phyloP scores from a whole-genome alignment of 1,140 invertebrate species.

The Holotrichia oblita region DNA sequence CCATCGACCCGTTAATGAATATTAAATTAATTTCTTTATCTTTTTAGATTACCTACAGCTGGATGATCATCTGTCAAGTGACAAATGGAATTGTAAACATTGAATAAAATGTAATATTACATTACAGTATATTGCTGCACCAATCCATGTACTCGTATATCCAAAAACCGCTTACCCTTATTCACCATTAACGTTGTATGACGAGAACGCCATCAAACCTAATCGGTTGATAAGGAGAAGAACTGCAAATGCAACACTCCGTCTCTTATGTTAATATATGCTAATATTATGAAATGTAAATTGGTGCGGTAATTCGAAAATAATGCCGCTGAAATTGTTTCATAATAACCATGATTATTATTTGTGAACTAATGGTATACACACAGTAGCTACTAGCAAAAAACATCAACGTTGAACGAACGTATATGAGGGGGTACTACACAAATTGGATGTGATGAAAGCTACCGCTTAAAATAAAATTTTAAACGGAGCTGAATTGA shows the following conservation, averaged over 20 bases:
- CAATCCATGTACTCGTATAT: too few species aligned
- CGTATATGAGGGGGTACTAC: not conserved
- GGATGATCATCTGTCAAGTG: too few species aligned
- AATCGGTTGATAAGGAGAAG: not conserved
- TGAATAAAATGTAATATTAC: too few species aligned
- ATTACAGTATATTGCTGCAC: too few species aligned
- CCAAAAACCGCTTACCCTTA: too few species aligned
- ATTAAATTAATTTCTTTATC: too few species aligned
- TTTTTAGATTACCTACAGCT: too few species aligned
- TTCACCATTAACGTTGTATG: too few species aligned
- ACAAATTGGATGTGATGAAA: not conserved
- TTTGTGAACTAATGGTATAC: not conserved
- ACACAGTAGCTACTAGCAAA: not conserved
- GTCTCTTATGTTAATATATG: conserved; percentile 26
- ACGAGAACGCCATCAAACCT: too few species aligned
- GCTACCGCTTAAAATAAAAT: not conserved
- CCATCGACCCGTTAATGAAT: too few species aligned
- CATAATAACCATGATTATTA: conserved; percentile 34
- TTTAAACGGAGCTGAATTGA: not conserved
- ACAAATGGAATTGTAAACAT: too few species aligned
- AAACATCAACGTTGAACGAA: not conserved
- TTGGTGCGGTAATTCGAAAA: conserved; percentile 25
- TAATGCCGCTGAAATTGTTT: conserved; percentile 28
- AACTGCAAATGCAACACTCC: not conserved
- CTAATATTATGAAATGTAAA: conserved; percentile 31